Percentiles rank a stretch among this genome's conserved stretches.
Evolutionary conservation across 2,888 invertebrate genomes (phyloP).

Genomic region (Drosophila mercatorum): DNA sequence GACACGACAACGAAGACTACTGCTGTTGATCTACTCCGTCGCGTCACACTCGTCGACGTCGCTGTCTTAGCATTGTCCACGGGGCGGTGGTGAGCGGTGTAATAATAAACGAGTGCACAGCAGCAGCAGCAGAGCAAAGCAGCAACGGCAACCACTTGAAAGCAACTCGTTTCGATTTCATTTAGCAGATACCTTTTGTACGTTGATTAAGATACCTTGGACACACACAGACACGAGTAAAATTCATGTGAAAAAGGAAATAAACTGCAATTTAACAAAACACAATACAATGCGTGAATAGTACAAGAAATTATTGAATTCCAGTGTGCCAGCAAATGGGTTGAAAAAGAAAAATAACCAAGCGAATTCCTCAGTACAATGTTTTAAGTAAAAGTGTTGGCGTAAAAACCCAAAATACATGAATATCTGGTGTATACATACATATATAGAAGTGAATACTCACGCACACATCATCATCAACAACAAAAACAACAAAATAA

Average conservation of each 20-base stretch:
- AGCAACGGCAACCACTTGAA: conserved; percentile 75
- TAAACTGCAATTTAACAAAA: conserved; percentile 47
- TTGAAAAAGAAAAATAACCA: conserved; percentile 25
- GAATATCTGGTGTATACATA: conserved; percentile 10
- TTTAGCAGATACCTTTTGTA: conserved; percentile 81
- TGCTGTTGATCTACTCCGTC: conserved; percentile 58
- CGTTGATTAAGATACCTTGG: conserved; percentile 82
- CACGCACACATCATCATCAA: conserved; percentile 20
- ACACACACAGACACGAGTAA: conserved; percentile 48
- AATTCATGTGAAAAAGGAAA: conserved; percentile 57
- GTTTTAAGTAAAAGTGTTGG: conserved; percentile 69
- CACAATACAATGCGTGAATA: conserved; percentile 23
- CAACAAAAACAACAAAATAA: conserved; percentile 26
- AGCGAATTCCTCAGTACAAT: conserved; percentile 60
- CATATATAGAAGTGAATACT: conserved; percentile 11
- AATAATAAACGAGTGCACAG: conserved; percentile 76
- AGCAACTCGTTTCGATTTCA: conserved; percentile 83
- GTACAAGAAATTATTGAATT: conserved; percentile 30
- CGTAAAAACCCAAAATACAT: conserved; percentile 68
- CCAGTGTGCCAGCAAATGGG: conserved; percentile 60
- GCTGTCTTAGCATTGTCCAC: conserved; percentile 56
- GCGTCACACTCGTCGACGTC: conserved; percentile 63
- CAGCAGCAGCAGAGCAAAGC: conserved; percentile 52
- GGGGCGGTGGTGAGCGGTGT: conserved; percentile 65
- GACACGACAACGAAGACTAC: conserved; percentile 35